Percentiles rank a stretch among this genome's conserved stretches.
Evolutionary conservation across 2,888 invertebrate species (phyloP).

Genomic region (Allygus modestus): DNA sequence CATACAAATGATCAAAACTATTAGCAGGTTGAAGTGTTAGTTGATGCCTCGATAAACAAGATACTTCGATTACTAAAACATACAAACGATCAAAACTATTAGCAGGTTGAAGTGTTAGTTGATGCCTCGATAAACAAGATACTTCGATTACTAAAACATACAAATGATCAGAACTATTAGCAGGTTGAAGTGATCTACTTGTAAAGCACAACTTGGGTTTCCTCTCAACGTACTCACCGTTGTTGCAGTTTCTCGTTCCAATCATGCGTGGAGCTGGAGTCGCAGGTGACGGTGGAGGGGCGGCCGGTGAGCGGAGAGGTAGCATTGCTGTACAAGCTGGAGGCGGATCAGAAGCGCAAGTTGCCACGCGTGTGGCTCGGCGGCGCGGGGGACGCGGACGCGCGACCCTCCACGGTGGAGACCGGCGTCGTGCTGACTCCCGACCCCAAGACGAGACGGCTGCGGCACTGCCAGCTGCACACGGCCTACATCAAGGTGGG

Average conservation of each 20-base stretch:
- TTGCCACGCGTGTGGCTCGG: conserved; percentile 90
- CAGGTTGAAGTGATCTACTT: no score
- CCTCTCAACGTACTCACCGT: no score
- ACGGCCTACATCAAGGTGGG: conserved; percentile 87
- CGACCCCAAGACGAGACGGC: conserved; percentile 70
- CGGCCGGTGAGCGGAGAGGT: conserved; percentile 73
- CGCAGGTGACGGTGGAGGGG: conserved; percentile 74
- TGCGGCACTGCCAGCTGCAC: conserved; percentile 83
- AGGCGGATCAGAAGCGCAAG: conserved; percentile 88
- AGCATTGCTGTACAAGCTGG: conserved; percentile 84
- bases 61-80: no score
- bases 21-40: no score
- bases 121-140: no score
- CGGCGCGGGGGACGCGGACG: conserved; percentile 66
- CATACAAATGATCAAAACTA: no score
- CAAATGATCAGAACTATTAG: no score
- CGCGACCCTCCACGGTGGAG: conserved; percentile 70
- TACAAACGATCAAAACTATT: no score
- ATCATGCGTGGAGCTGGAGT: conserved; percentile 89
- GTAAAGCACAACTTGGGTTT: no score
- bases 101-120: no score
- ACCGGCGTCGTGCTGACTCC: conserved; percentile 71
- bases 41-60: no score
- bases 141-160: no score
- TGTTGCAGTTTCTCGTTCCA: conserved; percentile 83